A percentile compares a stretch with the other conserved stretches of the same genome.
These are phyloP conservation scores for Panagrolaimus sp. DNA, from an alignment of 1,140 invertebrate genomes.

Conservation along the genomic window DNA sequence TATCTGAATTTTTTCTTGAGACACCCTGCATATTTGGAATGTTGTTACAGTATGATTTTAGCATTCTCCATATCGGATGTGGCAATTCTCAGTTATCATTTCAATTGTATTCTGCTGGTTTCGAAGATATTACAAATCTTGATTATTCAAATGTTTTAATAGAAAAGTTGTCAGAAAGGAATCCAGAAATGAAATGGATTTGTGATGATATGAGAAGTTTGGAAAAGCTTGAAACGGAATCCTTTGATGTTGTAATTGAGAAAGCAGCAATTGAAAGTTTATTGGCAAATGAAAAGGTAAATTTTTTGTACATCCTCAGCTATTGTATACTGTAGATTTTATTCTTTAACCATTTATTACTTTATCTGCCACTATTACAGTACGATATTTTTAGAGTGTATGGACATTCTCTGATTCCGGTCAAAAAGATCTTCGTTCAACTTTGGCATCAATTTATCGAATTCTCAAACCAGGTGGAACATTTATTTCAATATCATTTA, in stretches of 20 bases:
- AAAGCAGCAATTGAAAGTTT: constrained; percentile 64
- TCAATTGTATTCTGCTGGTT: constrained; percentile 62
- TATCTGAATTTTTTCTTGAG: too few species aligned
- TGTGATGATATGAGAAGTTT: constrained; percentile 35
- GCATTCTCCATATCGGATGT: constrained; percentile 56
- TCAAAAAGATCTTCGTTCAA: constrained; percentile 21
- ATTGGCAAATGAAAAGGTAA: constrained; percentile 61
- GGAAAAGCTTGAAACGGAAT: constrained; percentile 23
- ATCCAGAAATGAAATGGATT: constrained; percentile 26
- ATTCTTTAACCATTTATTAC: too few species aligned
- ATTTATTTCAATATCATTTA: constrained; percentile 64
- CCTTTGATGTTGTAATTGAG: constrained; percentile 63
- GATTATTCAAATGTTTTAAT: constrained; percentile 63
- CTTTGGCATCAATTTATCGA: constrained; percentile 35
- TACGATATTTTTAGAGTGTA: constrained; percentile 8
- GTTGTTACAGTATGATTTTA: too few species aligned
- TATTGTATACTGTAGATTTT: too few species aligned
- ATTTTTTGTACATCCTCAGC: constrained; percentile 28
- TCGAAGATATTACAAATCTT: constrained; percentile 60
- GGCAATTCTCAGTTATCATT: constrained; percentile 63
- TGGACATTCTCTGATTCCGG: constrained; percentile 18
- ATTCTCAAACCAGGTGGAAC: constrained; percentile 58
- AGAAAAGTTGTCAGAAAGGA: constrained; percentile 59
- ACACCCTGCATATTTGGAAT: too few species aligned
- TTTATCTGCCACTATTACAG: not conserved